Conservation (phyloP, 2,797 vertebrate species). For the Astyanax mexicanus region DNA sequence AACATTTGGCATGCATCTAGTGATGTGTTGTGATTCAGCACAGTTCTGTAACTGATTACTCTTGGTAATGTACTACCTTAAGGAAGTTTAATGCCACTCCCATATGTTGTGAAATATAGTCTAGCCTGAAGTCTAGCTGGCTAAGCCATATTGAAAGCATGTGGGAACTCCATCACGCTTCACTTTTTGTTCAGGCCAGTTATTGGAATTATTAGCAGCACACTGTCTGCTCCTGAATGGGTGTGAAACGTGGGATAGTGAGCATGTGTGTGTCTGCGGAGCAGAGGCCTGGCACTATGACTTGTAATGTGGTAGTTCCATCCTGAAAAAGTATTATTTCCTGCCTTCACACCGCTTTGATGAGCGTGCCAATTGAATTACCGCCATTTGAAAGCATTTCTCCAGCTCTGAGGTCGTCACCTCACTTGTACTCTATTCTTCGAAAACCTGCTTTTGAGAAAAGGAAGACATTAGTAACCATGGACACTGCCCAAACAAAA, state of each 20-base stretch:
- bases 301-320: slow-evolving; percentile 63
- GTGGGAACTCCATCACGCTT: neutral
- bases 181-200: neutral
- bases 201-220: neutral
- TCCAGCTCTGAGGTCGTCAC: slow-evolving; percentile 48
- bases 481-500: slow-evolving; percentile 66
- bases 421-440: slow-evolving; percentile 63
- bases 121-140: neutral
- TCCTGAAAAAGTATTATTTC: slow-evolving; percentile 56
- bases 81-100: neutral
- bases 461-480: slow-evolving; percentile 73
- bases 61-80: neutral
- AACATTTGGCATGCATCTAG: too few relatives aligned
- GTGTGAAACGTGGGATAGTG: slow-evolving; percentile 41
- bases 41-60: neutral
- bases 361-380: slow-evolving; percentile 67
- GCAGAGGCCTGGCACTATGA: slow-evolving; percentile 59
- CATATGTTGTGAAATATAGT: neutral
- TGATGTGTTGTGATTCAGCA: too few relatives aligned
- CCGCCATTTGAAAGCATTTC: slow-evolving; percentile 69
- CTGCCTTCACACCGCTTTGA: slow-evolving; percentile 66
- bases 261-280: slow-evolving; percentile 55
- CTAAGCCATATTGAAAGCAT: neutral
- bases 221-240: slow-evolving; percentile 11
- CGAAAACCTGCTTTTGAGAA: slow-evolving; percentile 66